Conservation (phyloP, 2,888 invertebrate genomes). For the Unio pictorum region DNA sequence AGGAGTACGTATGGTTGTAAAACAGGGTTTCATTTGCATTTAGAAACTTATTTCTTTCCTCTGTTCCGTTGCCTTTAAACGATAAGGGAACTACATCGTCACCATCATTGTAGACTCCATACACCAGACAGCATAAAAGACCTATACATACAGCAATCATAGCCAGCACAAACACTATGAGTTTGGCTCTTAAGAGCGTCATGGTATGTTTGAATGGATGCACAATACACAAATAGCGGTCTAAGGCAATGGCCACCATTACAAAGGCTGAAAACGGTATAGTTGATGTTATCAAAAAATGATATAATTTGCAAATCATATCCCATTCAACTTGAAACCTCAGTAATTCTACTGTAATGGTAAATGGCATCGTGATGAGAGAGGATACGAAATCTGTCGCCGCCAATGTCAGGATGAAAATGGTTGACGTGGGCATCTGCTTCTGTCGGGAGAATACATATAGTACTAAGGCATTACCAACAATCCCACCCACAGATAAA, state of each 20-base stretch:
- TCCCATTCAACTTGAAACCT: slow-evolving; percentile 51
- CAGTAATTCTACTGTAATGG: slow-evolving; percentile 61
- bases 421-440: slow-evolving; percentile 65
- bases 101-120: slow-evolving; percentile 17
- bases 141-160: slow-evolving; percentile 37
- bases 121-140: slow-evolving; percentile 35
- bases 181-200: slow-evolving; percentile 54
- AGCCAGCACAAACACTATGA: slow-evolving; percentile 31
- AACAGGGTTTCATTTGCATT: no score
- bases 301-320: slow-evolving; percentile 59
- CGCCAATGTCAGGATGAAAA: slow-evolving; percentile 66
- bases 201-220: slow-evolving; percentile 64
- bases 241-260: slow-evolving; percentile 61
- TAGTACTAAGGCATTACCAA: slow-evolving; percentile 59
- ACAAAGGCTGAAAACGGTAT: slow-evolving; percentile 65
- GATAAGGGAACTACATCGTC: not conserved
- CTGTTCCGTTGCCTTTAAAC: no score
- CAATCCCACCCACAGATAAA: slow-evolving; percentile 53
- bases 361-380: slow-evolving; percentile 62
- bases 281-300: slow-evolving; percentile 61
- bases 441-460: slow-evolving; percentile 55
- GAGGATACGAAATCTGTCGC: slow-evolving; percentile 65
- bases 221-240: slow-evolving; percentile 64
- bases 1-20: no score
- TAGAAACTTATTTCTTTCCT: no score